phyloP scores from a whole-genome alignment of 2,888 invertebrate species.

The Teleiodes luculella region DNA sequence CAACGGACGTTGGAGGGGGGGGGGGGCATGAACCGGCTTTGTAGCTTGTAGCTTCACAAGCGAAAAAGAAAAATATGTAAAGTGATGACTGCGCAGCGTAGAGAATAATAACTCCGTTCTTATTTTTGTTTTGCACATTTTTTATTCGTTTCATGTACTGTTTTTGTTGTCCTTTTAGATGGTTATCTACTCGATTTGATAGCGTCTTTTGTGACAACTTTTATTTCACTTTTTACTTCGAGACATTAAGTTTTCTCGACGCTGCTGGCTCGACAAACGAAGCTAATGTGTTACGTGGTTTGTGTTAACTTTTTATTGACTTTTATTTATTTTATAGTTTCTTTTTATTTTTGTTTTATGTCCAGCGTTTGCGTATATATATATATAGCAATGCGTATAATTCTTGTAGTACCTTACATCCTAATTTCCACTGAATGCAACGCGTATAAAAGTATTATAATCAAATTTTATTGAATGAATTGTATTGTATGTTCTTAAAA shows the following conservation, averaged over 20 bases:
- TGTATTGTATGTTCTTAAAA: conserved; percentile 7
- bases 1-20: neutral
- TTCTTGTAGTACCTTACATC: neutral
- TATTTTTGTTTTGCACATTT: neutral
- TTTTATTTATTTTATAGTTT: neutral
- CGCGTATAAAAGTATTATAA: neutral
- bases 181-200: neutral
- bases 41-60: conserved; percentile 7
- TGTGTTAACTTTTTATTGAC: neutral
- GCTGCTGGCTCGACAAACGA: too few species aligned
- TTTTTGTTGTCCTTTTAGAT: neutral
- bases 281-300: too few species aligned
- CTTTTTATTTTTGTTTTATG: neutral
- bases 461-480: neutral
- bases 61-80: conserved; percentile 3
- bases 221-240: too few species aligned
- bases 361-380: neutral
- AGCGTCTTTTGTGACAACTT: neutral
- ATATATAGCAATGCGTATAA: neutral
- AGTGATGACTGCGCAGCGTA: conserved; percentile 6
- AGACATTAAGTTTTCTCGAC: too few species aligned
- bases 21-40: conserved; percentile 7
- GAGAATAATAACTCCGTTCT: conserved; percentile 1
- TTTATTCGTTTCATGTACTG: neutral
- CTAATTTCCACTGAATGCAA: neutral